A percentile compares a stretch with the other conserved stretches of the same genome.
Evolutionary conservation across 2,113 vertebrate genomes (phyloP).

Genomic region (Pseudorhombus dupliciocellatus): DNA sequence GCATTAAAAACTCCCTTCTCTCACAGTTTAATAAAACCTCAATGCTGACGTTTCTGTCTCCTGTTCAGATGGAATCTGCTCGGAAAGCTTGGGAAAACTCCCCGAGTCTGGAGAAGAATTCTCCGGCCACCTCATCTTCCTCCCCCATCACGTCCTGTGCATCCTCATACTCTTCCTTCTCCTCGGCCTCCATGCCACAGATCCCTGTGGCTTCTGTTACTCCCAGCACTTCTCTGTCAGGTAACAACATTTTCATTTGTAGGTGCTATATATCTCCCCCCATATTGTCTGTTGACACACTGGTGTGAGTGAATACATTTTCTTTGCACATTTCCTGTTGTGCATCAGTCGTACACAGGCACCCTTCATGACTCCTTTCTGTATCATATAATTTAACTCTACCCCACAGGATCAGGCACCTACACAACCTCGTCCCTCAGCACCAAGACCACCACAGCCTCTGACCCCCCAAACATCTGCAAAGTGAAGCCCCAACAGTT

Average conservation of each 20-base stretch:
- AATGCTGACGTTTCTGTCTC: not conserved
- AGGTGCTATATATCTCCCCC: not conserved
- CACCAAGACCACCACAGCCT: constrained; percentile 94
- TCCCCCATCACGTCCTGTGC: constrained; percentile 88
- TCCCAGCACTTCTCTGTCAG: constrained; percentile 93
- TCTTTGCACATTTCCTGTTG: not conserved
- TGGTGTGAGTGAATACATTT: not conserved
- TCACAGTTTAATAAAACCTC: not conserved
- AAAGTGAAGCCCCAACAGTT: constrained; percentile 98
- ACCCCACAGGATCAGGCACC: constrained; percentile 88
- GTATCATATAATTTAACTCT: not conserved
- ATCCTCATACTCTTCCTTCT: constrained; percentile 92
- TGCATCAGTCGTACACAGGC: not conserved
- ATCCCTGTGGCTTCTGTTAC: constrained; percentile 98
- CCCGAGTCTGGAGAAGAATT: constrained; percentile 93
- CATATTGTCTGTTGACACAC: not conserved
- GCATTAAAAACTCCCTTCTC: not conserved
- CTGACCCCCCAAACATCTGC: constrained; percentile 98
- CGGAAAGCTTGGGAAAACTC: constrained; percentile 99
- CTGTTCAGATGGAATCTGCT: constrained; percentile 95
- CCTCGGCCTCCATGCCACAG: constrained; percentile 92
- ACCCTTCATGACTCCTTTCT: not conserved
- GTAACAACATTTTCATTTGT: constrained; percentile 68
- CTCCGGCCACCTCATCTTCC: constrained; percentile 89
- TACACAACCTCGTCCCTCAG: constrained; percentile 96